A percentile compares a stretch with the other conserved stretches of the same genome.
Conservation (phyloP, 2,888 invertebrate species). For the Ochropleura leucogaster region DNA sequence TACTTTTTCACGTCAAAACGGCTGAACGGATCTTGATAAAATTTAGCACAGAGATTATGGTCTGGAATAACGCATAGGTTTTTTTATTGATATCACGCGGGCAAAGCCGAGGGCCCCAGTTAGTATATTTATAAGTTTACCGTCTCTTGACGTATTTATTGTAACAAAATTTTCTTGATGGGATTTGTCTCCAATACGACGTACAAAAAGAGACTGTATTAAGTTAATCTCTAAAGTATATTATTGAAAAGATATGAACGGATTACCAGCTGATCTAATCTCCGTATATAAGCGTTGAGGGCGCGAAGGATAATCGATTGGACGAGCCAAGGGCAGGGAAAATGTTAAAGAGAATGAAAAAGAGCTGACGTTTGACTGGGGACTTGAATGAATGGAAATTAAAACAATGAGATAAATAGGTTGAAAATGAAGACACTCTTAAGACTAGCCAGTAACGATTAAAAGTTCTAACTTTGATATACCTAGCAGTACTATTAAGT, state of each 20-base stretch:
- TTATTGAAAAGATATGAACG: constrained; percentile 31
- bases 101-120: too few relatives aligned
- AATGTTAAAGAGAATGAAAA: background rate
- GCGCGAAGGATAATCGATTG: constrained; percentile 48
- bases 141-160: background rate
- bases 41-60: too few relatives aligned
- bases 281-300: constrained; percentile 35
- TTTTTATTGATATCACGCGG: too few relatives aligned
- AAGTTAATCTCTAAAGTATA: constrained; percentile 32
- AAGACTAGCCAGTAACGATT: background rate
- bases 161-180: background rate
- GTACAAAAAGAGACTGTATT: background rate
- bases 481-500: background rate
- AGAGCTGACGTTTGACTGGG: background rate
- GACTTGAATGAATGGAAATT: background rate
- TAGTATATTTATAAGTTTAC: background rate
- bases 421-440: background rate
- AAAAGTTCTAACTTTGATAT: too few relatives aligned
- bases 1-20: too few relatives aligned
- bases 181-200: background rate
- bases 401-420: background rate
- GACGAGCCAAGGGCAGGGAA: constrained; percentile 14
- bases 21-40: too few relatives aligned
- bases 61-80: too few relatives aligned
- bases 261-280: constrained; percentile 53